These are phyloP conservation scores for Yponomeuta cagnagella DNA, from an alignment of 2,888 invertebrate species.

Conservation along the genomic window DNA sequence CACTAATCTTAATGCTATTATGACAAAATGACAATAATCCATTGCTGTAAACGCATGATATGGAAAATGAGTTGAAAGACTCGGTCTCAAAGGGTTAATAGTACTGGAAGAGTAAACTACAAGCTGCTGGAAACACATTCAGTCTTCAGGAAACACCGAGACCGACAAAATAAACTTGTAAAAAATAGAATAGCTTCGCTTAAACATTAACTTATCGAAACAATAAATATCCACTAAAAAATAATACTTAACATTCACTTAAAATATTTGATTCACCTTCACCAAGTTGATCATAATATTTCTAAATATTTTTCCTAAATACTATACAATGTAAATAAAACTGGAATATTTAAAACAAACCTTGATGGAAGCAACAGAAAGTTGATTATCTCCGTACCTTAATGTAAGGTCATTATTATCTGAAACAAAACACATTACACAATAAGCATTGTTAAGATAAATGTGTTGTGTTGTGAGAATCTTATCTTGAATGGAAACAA, in stretches of 20 bases:
- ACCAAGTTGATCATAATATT: not conserved
- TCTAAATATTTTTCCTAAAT: not conserved
- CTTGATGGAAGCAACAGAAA: conserved; percentile 7
- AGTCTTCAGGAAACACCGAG: conserved; percentile 28
- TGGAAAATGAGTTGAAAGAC: not conserved
- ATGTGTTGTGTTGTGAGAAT: not conserved
- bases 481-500: not conserved
- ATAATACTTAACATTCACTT: conserved; percentile 6
- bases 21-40: conserved; percentile 16
- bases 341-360: conserved; percentile 8
- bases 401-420: conserved; percentile 11
- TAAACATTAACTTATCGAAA: not conserved
- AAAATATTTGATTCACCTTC: not conserved
- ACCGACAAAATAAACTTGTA: not conserved
- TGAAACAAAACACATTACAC: conserved; percentile 5
- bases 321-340: conserved; percentile 14
- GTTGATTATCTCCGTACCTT: conserved; percentile 7
- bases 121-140: conserved; percentile 29
- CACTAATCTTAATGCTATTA: conserved; percentile 27
- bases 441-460: conserved; percentile 5
- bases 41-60: not conserved
- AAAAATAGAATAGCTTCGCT: conserved; percentile 6
- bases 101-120: conserved; percentile 22
- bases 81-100: not conserved
- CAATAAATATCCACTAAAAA: not conserved